Evolutionary conservation across 1,140 invertebrate genomes (phyloP).

Genomic region (Drosophila parabipectinata): DNA sequence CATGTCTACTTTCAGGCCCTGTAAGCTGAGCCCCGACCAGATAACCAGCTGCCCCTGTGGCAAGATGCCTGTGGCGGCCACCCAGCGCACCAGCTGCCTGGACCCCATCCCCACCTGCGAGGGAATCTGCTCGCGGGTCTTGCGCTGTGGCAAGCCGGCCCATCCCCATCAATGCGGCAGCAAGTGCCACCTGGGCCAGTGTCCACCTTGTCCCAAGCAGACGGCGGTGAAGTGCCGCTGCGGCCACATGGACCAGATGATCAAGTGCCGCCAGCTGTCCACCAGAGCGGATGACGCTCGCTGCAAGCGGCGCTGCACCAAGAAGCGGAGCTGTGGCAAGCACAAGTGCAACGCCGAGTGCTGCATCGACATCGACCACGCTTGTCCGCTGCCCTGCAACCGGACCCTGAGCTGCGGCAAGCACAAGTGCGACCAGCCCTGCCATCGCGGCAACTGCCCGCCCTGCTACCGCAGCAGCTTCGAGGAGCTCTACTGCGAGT

Average conservation of each 20-base stretch:
- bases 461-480: constrained; percentile 94
- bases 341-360: constrained; percentile 95
- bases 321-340: constrained; percentile 91
- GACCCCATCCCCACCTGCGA: constrained; percentile 95
- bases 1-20: constrained; percentile 78
- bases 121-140: constrained; percentile 90
- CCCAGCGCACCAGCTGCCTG: constrained; percentile 88
- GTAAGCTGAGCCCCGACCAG: constrained; percentile 87
- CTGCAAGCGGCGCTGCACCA: constrained; percentile 95
- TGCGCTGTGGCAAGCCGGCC: constrained; percentile 91
- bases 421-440: constrained; percentile 94
- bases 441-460: constrained; percentile 94
- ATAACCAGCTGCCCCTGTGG: constrained; percentile 94
- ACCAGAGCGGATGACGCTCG: constrained; percentile 89
- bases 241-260: constrained; percentile 92
- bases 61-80: constrained; percentile 85
- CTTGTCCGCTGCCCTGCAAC: constrained; percentile 93
- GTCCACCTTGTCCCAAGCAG: constrained; percentile 91
- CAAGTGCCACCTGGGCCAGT: constrained; percentile 91
- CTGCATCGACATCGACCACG: constrained; percentile 94
- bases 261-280: constrained; percentile 90
- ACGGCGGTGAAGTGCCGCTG: constrained; percentile 95
- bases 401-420: constrained; percentile 92
- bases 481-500: constrained; percentile 96
- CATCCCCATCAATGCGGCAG: constrained; percentile 89